These are phyloP conservation scores for Mustela lutreola DNA, from an alignment of 2,113 vertebrate species.

Conservation along the genomic window DNA sequence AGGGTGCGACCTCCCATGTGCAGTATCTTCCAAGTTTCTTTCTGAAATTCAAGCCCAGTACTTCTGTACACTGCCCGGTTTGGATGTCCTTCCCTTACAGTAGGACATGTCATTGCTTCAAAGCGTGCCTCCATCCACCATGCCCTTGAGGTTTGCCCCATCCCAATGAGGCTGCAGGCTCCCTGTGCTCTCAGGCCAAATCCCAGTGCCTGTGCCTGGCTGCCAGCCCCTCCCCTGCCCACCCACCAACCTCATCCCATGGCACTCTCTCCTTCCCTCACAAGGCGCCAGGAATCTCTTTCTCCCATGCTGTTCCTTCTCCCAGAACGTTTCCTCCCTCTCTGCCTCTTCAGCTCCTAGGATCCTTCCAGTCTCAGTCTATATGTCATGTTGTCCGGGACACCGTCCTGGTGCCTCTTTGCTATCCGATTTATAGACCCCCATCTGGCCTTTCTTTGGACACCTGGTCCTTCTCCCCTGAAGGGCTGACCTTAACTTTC, in stretches of 20 bases:
- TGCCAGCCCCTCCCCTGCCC: not conserved
- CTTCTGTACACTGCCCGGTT: accelerated
- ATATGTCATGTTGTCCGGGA: not conserved
- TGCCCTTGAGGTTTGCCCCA: not conserved
- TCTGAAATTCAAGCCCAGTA: not conserved
- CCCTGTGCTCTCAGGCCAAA: not conserved
- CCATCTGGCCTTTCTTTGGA: not conserved
- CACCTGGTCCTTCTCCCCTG: not conserved
- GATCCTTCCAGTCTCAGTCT: not conserved
- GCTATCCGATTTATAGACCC: not conserved
- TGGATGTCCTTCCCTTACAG: not conserved
- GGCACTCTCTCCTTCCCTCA: not conserved
- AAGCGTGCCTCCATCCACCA: not conserved
- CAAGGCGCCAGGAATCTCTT: not conserved
- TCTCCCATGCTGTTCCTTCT: not conserved
- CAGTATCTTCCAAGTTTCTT: not conserved
- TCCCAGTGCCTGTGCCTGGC: not conserved
- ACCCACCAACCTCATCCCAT: accelerated
- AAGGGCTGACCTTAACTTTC: not conserved
- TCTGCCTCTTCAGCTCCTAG: not conserved
- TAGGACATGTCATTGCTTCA: not conserved
- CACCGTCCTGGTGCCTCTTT: not conserved
- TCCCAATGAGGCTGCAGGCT: accelerated
- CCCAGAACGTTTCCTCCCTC: not conserved
- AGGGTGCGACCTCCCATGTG: not conserved